These are phyloP conservation scores for Zaprionus kolodkinae DNA, from an alignment of 1,140 invertebrate species.

Conservation along the genomic window DNA sequence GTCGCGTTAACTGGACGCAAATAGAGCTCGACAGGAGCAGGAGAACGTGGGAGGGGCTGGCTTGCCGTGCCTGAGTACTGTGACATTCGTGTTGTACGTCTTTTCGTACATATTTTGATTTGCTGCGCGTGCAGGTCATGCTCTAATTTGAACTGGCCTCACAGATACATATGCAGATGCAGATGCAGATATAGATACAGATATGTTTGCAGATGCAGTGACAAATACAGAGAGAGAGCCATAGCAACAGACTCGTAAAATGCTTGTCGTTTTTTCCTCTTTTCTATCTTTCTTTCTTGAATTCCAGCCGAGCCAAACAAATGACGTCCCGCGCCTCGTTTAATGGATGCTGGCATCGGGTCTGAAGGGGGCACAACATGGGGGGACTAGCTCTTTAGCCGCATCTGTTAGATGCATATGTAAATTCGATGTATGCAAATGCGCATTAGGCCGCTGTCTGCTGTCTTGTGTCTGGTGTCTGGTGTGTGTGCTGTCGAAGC, in stretches of 20 bases:
- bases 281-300: slow-evolving; percentile 27
- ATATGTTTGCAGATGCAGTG: slow-evolving; percentile 4
- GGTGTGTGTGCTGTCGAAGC: no score
- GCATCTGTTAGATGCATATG: slow-evolving; percentile 61
- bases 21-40: slow-evolving; percentile 66
- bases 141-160: slow-evolving; percentile 47
- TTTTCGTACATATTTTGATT: slow-evolving; percentile 74
- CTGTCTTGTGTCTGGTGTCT: no score
- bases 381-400: slow-evolving; percentile 21
- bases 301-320: slow-evolving; percentile 43
- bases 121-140: slow-evolving; percentile 72
- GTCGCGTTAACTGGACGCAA: slow-evolving; percentile 78
- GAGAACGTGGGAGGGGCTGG: not conserved
- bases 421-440: slow-evolving; percentile 60
- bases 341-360: slow-evolving; percentile 42
- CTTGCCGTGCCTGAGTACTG: slow-evolving; percentile 35
- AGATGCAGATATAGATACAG: slow-evolving; percentile 11
- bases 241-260: slow-evolving; percentile 56
- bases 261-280: not conserved
- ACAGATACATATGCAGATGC: slow-evolving; percentile 25
- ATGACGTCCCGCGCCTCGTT: slow-evolving; percentile 39
- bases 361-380: not conserved
- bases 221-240: not conserved
- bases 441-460: slow-evolving; percentile 21
- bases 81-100: slow-evolving; percentile 62